Conservation (phyloP, 2,113 vertebrate genomes). For the Tragelaphus scriptus region DNA sequence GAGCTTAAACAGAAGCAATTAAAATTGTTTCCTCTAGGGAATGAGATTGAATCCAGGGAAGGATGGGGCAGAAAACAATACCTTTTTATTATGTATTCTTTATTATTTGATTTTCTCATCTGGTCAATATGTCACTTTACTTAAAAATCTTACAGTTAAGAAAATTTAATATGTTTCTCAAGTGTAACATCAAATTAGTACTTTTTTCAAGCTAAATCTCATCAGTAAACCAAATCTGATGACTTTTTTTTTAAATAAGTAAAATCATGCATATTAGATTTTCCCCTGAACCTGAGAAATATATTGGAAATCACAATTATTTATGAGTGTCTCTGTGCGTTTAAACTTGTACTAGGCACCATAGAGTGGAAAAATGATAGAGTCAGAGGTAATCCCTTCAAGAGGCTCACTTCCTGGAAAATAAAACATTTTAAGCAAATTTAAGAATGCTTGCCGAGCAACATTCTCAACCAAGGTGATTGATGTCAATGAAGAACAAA, state of each 20-base stretch:
- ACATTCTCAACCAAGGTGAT: not conserved
- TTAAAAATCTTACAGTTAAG: not conserved
- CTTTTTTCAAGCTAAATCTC: not conserved
- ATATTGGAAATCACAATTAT: not conserved
- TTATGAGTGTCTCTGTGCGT: not conserved
- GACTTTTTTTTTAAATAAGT: not conserved
- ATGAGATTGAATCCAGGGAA: not conserved
- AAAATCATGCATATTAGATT: not conserved
- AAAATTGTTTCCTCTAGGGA: not conserved
- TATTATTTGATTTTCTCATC: not conserved
- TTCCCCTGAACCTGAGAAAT: not conserved
- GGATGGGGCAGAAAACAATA: not conserved
- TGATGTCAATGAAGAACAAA: conserved; percentile 23
- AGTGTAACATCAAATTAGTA: not conserved
- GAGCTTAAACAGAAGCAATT: not conserved
- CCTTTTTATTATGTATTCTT: not conserved
- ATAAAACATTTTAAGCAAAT: not conserved
- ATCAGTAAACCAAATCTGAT: not conserved
- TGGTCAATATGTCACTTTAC: not conserved
- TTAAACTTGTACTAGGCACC: not conserved
- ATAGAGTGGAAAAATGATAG: not conserved
- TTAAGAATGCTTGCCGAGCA: not conserved
- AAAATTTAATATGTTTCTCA: not conserved
- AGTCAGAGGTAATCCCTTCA: not conserved
- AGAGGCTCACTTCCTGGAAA: not conserved